A percentile compares a stretch with the other conserved stretches of the same genome.
Conservation (phyloP, 2,113 vertebrate species). For the Zosterops hypoxanthus region DNA sequence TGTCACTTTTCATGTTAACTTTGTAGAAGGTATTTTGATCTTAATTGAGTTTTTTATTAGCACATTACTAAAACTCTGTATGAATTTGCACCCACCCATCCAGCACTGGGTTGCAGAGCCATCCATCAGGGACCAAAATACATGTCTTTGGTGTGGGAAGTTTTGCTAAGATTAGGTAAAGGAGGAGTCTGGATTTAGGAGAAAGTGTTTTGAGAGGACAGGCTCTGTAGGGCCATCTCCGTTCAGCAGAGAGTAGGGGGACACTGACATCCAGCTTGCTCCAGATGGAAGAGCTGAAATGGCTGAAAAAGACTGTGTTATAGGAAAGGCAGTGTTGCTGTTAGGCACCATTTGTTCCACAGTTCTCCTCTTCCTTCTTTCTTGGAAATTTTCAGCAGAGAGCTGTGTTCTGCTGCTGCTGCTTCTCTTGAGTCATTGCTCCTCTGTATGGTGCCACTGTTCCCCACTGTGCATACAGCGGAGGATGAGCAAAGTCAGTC, state of each 20-base stretch:
- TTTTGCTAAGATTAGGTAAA: background rate
- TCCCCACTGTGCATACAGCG: no score
- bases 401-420: background rate
- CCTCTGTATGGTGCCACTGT: background rate
- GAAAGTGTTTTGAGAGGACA: background rate
- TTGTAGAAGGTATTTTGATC: constrained; percentile 20
- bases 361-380: background rate
- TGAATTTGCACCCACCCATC: background rate
- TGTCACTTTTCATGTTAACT: constrained; percentile 26
- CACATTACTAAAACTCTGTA: background rate
- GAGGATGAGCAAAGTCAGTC: background rate
- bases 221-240: background rate
- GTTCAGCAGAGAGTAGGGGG: background rate
- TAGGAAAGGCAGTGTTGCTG: background rate
- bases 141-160: background rate
- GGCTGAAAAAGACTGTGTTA: background rate
- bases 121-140: background rate
- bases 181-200: background rate
- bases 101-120: background rate
- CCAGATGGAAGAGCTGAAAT: background rate
- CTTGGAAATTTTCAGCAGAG: rapidly evolving
- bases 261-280: background rate
- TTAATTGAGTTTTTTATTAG: constrained; percentile 20
- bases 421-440: background rate
- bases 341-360: background rate